A percentile compares a stretch with the other conserved stretches of the same genome.
Evolutionary conservation across 2,888 invertebrate species (phyloP).

Genomic region (Drosophila maculinotata): DNA sequence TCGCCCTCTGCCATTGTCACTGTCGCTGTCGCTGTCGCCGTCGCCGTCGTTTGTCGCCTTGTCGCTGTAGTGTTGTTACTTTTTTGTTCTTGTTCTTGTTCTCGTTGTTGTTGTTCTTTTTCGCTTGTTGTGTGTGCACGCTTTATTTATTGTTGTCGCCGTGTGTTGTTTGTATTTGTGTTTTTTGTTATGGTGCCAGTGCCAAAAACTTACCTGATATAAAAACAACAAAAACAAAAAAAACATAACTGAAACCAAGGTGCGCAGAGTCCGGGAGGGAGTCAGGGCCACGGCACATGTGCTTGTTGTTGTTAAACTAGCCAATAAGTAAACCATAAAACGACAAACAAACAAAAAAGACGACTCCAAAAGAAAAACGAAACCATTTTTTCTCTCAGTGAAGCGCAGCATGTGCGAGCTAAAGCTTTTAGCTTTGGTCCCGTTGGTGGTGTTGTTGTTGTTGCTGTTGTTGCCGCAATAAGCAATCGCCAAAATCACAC

Average conservation of each 20-base stretch:
- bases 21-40: constrained; percentile 29
- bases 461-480: constrained; percentile 29
- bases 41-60: constrained; percentile 47
- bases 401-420: constrained; percentile 40
- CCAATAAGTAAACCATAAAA: constrained; percentile 50
- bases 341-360: neutral
- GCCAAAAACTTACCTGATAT: constrained; percentile 53
- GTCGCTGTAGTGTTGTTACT: constrained; percentile 44
- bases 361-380: constrained; percentile 13
- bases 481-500: constrained; percentile 20
- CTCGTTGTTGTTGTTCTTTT: constrained; percentile 16
- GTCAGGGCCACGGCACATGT: constrained; percentile 32
- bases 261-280: constrained; percentile 50
- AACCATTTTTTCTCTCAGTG: constrained; percentile 15
- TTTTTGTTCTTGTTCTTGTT: constrained; percentile 20
- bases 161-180: constrained; percentile 58
- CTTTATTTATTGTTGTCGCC: constrained; percentile 62
- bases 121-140: constrained; percentile 62
- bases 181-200: constrained; percentile 61
- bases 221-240: constrained; percentile 58
- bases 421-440: constrained; percentile 22
- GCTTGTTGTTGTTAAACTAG: constrained; percentile 47
- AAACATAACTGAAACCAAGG: constrained; percentile 65
- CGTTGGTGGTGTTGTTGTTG: constrained; percentile 34
- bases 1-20: constrained; percentile 55